Base-by-base conservation (phyloP, 2,797 vertebrate genomes). In the Buphagus erythrorhynchus region DNA sequence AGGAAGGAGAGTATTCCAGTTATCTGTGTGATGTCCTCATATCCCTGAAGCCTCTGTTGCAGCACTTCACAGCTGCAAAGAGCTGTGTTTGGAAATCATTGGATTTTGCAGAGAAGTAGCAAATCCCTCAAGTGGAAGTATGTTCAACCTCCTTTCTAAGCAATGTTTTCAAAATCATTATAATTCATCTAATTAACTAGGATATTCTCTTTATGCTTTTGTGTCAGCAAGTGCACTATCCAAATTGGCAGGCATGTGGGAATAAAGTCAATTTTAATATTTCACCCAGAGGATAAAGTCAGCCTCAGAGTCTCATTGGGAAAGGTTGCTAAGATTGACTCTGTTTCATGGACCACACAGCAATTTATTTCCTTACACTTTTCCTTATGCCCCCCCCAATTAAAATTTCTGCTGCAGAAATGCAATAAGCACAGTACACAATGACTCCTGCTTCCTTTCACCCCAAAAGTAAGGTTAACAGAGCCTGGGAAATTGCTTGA, bases 181-280 rank as follows among this genome's bases (percentile, higher is more conserved):
- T 83, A 85, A 83, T 92, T 89, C 5, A 51, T 62, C 65, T 91
- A 90, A 96, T 84, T 91, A 84, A 42, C n/a, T 49, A 74, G 58
- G 33, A 11, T 69, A 57, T 81, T 92, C 61, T 83, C 88, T 90
- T 75, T 58, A 55, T 28, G 36, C 63, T 85, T 91, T 71, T 89
- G 31, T 83, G 61, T 93, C 74, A 71, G 71, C 57, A 76, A 91
- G 45, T 57, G 69, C 46, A 66, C 40, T 66, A 75, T 88, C 26
- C 40, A 71, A 66, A 86, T 59, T 76, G 85, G 69, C 72, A 88
- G 62, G 61, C 65, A 19, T 0, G 1, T 57, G 79, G 81, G 65
- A 94, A 90, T 83, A 33, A 87, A 91, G 66, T 79, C 6, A 51
- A 22, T 88, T 94, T 81, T 68, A 77, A 26, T 86, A 48, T 42